Evolutionary conservation across 2,113 vertebrate species (phyloP).

Genomic region (Otolemur garnettii): DNA sequence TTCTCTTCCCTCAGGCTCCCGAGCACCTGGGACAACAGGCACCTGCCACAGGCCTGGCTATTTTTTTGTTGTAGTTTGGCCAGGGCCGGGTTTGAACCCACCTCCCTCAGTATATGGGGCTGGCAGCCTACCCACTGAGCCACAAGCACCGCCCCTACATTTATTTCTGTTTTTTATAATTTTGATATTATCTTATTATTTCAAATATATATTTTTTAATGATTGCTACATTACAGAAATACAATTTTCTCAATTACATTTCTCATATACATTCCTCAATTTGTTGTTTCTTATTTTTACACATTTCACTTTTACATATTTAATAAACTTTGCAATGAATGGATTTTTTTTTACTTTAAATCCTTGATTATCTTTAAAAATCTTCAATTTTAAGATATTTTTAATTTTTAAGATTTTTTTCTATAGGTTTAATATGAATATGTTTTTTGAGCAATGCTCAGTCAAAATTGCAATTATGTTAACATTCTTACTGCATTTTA

Average conservation of each 20-base stretch:
- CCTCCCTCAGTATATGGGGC: too few species aligned
- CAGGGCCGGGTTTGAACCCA: too few species aligned
- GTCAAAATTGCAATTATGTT: background rate
- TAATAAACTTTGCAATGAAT: background rate
- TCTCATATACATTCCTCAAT: too few species aligned
- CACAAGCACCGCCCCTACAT: too few species aligned
- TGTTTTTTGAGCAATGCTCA: background rate
- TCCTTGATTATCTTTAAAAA: background rate
- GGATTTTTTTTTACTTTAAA: background rate
- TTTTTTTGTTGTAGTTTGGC: too few species aligned
- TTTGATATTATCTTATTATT: background rate
- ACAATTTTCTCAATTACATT: background rate
- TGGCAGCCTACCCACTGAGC: too few species aligned
- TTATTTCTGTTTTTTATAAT: background rate
- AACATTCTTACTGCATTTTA: background rate
- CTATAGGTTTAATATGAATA: background rate
- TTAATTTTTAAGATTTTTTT: background rate
- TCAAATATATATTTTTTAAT: background rate
- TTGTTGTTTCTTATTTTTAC: background rate
- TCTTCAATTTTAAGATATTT: background rate
- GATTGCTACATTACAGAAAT: background rate
- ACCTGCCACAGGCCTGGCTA: too few species aligned
- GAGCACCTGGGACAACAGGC: too few species aligned
- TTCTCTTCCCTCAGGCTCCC: too few species aligned
- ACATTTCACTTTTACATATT: background rate